Evolutionary conservation across 1,140 invertebrate genomes (phyloP).

Genomic region (Babylonia areolata): DNA sequence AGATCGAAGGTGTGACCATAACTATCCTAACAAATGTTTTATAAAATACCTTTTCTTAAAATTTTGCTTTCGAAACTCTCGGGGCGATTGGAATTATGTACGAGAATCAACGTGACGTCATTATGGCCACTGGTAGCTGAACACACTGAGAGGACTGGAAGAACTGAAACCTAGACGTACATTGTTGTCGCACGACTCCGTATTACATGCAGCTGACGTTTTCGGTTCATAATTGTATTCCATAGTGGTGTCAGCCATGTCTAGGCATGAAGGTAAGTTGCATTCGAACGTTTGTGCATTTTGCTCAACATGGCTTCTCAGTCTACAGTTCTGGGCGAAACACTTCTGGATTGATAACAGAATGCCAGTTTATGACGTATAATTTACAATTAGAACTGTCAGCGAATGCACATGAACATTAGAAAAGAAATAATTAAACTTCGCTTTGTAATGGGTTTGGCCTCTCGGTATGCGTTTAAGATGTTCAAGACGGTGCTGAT

Average conservation of each 20-base stretch:
- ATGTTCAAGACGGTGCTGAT: no score
- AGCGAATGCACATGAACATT: no score
- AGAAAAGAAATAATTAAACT: no score
- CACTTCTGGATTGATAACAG: constrained; percentile 12
- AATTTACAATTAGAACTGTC: no score
- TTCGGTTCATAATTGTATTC: background rate
- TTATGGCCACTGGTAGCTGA: constrained; percentile 66
- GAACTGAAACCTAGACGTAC: constrained; percentile 36
- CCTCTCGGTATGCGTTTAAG: no score
- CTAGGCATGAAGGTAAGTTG: constrained; percentile 87
- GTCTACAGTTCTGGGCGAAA: constrained; percentile 10
- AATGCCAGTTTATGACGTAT: background rate
- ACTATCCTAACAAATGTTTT: background rate
- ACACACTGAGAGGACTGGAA: constrained; percentile 49
- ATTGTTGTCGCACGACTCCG: background rate
- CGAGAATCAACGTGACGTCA: constrained; percentile 70
- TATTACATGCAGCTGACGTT: background rate
- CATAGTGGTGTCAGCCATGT: constrained; percentile 79
- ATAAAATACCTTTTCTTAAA: background rate
- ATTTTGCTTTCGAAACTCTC: background rate
- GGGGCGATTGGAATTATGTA: constrained; percentile 16
- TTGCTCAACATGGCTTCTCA: background rate
- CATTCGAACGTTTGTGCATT: background rate
- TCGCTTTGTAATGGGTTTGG: no score
- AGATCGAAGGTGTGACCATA: no score